phyloP scores from a whole-genome alignment of 2,888 invertebrate species.

The Mythimna lalbum region DNA sequence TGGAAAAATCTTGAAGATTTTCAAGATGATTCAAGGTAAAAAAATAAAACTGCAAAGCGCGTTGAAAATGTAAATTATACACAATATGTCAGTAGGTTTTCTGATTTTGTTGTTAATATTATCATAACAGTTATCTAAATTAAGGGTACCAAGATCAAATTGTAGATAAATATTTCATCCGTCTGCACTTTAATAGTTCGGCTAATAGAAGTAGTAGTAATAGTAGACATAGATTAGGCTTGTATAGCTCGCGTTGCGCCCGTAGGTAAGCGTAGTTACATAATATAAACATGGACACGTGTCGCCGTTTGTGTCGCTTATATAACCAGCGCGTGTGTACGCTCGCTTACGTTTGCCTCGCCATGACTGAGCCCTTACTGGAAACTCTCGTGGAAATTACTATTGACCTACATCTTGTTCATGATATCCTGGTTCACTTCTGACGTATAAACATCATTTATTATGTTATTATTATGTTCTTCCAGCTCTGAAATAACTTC shows the following conservation, averaged over 20 bases:
- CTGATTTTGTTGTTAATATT: not conserved
- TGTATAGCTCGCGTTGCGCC: conserved; percentile 55
- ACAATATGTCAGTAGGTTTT: not conserved
- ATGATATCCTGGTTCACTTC: conserved; percentile 53
- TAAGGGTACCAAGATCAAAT: not conserved
- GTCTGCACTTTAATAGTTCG: conserved; percentile 52
- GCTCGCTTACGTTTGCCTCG: conserved; percentile 56
- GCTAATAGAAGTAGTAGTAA: conserved; percentile 60
- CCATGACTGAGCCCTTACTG: conserved; percentile 54
- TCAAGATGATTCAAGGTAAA: not conserved
- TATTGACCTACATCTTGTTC: conserved; percentile 52
- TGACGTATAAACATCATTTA: conserved; percentile 20
- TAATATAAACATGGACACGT: conserved; percentile 83
- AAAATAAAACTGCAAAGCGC: not conserved
- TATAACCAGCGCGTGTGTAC: conserved; percentile 72
- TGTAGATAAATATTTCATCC: conserved; percentile 14
- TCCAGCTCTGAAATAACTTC: conserved; percentile 17
- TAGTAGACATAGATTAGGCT: conserved; percentile 54
- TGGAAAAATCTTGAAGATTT: conserved; percentile 19
- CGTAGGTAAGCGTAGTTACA: conserved; percentile 73
- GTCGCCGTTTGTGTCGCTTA: conserved; percentile 72
- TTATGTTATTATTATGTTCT: conserved; percentile 11
- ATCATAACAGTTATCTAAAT: not conserved
- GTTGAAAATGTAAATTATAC: not conserved
- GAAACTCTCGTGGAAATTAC: conserved; percentile 50